Evolutionary conservation across 2,797 vertebrate species (phyloP), one percentile per base, ranked within the genome.

Genomic region (Heliangelus exortis): DNA sequence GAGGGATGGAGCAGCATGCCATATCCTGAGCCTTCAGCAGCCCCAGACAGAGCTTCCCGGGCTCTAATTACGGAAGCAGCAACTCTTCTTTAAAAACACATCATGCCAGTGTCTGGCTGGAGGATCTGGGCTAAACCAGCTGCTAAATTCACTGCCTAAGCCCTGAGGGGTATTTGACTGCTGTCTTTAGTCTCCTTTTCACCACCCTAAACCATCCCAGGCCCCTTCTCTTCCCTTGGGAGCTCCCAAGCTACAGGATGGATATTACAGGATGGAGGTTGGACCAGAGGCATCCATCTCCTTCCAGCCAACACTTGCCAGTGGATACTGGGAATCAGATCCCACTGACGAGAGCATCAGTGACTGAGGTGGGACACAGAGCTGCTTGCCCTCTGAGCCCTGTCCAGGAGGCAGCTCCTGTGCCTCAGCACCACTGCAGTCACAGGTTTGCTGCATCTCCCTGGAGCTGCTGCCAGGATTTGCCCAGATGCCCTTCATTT

Each of bases 391-490:
- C 65, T 31, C 23, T 9, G 26, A 89, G 39, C 29, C 39, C 2
- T 0, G 3, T 13, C 26, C 59, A 41, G 43, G 71, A 39, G 23
- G 55, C 33, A 63, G 41, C 62, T 69, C 43, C 4, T 0, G 1
- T n/a, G 55, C 18, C 36, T 43, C 67, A 22, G 48, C 29, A 26
- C 57, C 1, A 4, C 47, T 3, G 5, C 39, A 29, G 51, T 0
- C 2, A 48, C 1, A 1, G 25, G 22, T 21, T 82, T 1, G 0
- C 26, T 43, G 48, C 29, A 39, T 62, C n/a, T 3, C 8, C 39
- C 47, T 15, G 21, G 31, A 36, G 39, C 13, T 83, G 65, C 83
- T 83, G 72, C 26, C 58, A 79, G 63, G 39, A 28, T n/a, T 36
- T 47, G 41, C 77, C 83, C 83, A 53, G 47, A 57, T 77, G 76